A percentile compares a stretch with the other conserved stretches of the same genome.
Conservation (phyloP, 2,797 vertebrate species). For the Manis pentadactyla region DNA sequence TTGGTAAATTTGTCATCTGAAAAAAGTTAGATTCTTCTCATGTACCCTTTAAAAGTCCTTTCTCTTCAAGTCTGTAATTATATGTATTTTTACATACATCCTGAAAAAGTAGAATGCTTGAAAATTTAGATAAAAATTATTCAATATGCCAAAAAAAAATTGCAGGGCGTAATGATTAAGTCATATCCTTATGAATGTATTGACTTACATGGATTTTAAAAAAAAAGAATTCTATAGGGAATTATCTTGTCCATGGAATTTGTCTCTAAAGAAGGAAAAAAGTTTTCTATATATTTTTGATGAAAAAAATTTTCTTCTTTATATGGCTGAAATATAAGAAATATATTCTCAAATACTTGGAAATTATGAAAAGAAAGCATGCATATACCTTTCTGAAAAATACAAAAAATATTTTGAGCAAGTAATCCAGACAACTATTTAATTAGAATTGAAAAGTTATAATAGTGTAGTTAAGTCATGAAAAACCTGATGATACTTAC, state of each 20-base stretch:
- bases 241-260: not conserved
- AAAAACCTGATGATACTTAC: not conserved
- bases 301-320: not conserved
- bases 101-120: not conserved
- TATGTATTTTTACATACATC: not conserved
- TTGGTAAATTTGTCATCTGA: not conserved
- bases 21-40: not conserved
- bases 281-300: not conserved
- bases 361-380: not conserved
- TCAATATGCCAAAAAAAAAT: not conserved
- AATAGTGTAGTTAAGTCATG: not conserved
- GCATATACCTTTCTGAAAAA: not conserved
- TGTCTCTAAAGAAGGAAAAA: not conserved
- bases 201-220: not conserved
- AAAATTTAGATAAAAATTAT: not conserved
- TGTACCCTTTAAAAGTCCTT: not conserved
- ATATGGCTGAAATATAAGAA: not conserved
- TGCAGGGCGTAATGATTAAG: not conserved
- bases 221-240: not conserved
- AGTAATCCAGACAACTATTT: not conserved
- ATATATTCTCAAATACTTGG: not conserved
- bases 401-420: not conserved
- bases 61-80: not conserved
- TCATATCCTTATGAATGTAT: not conserved
- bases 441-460: slow-evolving; percentile 19